phyloP scores from a whole-genome alignment of 1,140 invertebrate species.

The Physella acuta region DNA sequence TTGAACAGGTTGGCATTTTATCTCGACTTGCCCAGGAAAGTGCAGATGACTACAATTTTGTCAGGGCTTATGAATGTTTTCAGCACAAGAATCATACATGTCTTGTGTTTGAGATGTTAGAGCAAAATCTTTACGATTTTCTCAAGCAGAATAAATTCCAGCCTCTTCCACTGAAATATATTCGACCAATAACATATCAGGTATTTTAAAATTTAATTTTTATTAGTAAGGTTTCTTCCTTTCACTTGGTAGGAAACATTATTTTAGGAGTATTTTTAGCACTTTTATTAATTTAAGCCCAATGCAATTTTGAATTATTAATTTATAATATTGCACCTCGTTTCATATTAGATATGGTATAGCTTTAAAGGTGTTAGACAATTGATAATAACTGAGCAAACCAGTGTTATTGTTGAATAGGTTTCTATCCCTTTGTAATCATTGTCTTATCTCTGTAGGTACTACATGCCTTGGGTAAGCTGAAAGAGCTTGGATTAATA shows the following conservation, averaged over 20 bases:
- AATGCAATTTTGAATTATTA: too few species aligned
- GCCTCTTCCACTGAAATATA: conserved; percentile 95
- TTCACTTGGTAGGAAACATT: too few species aligned
- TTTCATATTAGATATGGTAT: too few species aligned
- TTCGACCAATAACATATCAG: conserved; percentile 97
- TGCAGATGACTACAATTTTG: conserved; percentile 98
- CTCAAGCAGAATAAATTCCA: conserved; percentile 99
- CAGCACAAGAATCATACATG: conserved; percentile 99
- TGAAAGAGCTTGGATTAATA: conserved; percentile 98
- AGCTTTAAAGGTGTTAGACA: neutral
- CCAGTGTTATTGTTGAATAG: neutral
- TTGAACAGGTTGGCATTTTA: conserved; percentile 75
- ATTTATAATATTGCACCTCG: too few species aligned
- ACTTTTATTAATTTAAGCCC: too few species aligned
- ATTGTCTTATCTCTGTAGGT: conserved; percentile 62
- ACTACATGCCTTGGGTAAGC: conserved; percentile 93
- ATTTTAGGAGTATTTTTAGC: too few species aligned
- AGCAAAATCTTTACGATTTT: conserved; percentile 99
- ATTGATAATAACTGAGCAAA: neutral
- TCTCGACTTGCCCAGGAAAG: conserved; percentile 97
- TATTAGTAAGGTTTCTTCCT: too few species aligned
- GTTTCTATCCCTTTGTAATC: neutral
- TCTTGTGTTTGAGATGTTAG: conserved; percentile 99
- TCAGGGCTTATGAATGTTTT: conserved; percentile 98
- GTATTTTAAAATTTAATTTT: conserved; percentile 8